These are phyloP conservation scores for Corythaeola cristata DNA, from an alignment of 2,113 vertebrate genomes.

Conservation along the genomic window DNA sequence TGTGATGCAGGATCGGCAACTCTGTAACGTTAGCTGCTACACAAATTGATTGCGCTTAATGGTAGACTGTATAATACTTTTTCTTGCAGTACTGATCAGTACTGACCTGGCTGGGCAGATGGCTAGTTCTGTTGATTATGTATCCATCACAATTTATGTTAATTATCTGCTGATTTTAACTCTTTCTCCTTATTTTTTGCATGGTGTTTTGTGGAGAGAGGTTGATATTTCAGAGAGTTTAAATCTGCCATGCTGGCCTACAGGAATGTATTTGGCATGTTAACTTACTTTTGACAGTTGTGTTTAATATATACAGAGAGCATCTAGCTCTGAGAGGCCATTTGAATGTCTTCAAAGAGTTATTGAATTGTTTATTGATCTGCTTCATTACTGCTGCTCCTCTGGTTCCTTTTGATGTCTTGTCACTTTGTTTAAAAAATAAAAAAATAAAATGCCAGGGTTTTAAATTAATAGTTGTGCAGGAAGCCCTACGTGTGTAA, in stretches of 20 bases:
- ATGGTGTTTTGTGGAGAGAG: background rate
- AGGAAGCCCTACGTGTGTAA: background rate
- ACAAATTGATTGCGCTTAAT: background rate
- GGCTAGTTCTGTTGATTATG: background rate
- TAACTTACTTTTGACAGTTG: background rate
- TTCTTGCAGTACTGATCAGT: background rate
- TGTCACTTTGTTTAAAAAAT: constrained; percentile 23
- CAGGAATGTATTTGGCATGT: background rate
- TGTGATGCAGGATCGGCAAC: background rate
- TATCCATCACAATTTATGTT: background rate
- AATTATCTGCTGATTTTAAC: background rate
- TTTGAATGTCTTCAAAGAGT: constrained; percentile 8
- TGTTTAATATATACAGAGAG: background rate
- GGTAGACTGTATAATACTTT: background rate
- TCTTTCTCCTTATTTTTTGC: background rate
- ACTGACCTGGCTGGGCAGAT: background rate
- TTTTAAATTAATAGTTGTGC: constrained; percentile 28
- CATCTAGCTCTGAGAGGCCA: constrained; percentile 3
- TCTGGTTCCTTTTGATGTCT: constrained; percentile 41
- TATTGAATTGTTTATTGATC: constrained; percentile 56
- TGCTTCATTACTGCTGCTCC: constrained; percentile 24
- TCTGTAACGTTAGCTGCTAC: background rate
- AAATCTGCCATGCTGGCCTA: background rate
- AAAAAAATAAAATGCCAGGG: background rate
- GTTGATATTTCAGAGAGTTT: background rate